Evolutionary conservation across 2,113 vertebrate genomes (phyloP), one percentile per base, ranked within the genome.

Genomic region (Hippocampus abdominalis): DNA sequence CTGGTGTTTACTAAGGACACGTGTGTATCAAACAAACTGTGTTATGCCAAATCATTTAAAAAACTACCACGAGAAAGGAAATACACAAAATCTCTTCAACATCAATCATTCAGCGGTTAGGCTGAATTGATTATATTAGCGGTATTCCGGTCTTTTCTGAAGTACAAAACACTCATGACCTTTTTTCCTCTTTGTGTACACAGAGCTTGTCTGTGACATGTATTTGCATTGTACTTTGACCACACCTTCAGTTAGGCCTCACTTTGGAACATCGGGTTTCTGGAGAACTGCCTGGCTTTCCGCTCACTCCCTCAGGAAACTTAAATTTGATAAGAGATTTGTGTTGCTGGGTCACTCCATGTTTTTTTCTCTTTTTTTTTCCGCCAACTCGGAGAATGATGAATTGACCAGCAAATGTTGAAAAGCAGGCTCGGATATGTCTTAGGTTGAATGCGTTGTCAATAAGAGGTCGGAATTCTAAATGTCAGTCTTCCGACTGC

Each of bases 401-500:
- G 36, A 42, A 59, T 27, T 42, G 7, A 42, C 7, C 13, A 73
- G 53, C 42, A 60, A 36, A n/a, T 18, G 40, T 66, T 54, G 53
- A 66, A 74, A 72, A 71, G 21, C 23, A 48, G 20, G 59, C 51
- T 42, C 36, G 21, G 77, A 42, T 51, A 44, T 63, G 1, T 72
- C 69, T 69, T 75, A 32, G 59, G 40, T 69, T 53, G 39, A 76
- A 78, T 87, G 73, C 69, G 87, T 75, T 65, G 83, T 89, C 83
- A 70, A 89, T 85, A 72, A 80, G 62, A 10, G 36, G 57, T 68
- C 59, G 49, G 53, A 66, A 75, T 80, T 74, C 64, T 64, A 91
- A 91, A 91, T 91, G 86, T 88, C 86, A 88, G 40, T 39, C 56
- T 88, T 88, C 83, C 77, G 69, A 62, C 71, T 68, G 59, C 73